Evolutionary conservation across 2,797 vertebrate genomes (phyloP).

Genomic region (Gallinago stenura): DNA sequence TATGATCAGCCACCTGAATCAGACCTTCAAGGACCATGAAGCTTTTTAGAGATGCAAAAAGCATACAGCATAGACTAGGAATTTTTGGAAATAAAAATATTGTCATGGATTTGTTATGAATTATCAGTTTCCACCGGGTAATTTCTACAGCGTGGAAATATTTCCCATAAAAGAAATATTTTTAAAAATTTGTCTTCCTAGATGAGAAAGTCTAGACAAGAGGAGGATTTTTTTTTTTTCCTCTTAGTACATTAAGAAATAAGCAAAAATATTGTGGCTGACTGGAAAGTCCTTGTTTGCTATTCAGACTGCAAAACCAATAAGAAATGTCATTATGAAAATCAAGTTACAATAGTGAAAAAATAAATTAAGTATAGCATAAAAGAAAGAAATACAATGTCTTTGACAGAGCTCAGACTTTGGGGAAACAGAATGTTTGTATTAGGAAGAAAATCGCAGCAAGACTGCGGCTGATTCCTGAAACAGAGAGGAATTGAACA

Average conservation of each 20-base stretch:
- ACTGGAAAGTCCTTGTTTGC: not conserved
- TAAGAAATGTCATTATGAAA: not conserved
- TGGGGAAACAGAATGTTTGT: not conserved
- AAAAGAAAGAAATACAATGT: not conserved
- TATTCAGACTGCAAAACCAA: not conserved
- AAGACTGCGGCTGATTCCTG: not conserved
- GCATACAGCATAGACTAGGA: not conserved
- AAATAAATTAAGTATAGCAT: not conserved
- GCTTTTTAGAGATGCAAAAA: not conserved
- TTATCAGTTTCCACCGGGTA: not conserved
- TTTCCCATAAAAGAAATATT: not conserved
- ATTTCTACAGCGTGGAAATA: not conserved
- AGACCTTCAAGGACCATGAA: not conserved
- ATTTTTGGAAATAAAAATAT: not conserved
- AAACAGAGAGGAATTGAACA: not conserved
- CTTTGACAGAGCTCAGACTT: not conserved
- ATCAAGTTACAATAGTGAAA: not conserved
- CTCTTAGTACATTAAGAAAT: not conserved
- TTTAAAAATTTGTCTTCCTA: not conserved
- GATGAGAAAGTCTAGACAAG: not conserved
- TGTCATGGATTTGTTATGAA: not conserved
- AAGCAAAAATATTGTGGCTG: not conserved
- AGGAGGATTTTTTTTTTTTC: not conserved
- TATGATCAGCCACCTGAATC: not conserved
- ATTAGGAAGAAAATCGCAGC: not conserved